Conservation (phyloP, 1,140 invertebrate genomes). For the Odontomachus brunneus region DNA sequence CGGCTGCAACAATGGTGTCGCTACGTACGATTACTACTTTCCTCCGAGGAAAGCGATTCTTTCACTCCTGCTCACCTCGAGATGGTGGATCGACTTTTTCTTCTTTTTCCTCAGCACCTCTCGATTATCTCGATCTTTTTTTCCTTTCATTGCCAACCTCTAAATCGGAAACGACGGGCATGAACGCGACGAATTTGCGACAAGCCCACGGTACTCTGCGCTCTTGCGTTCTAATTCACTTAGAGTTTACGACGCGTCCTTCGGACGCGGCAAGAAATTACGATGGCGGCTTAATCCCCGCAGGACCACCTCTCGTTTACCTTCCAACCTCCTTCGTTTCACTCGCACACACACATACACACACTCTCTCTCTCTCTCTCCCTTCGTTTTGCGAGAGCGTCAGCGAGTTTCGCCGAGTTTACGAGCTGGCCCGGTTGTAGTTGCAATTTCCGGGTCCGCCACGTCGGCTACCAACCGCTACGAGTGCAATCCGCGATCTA, state of each 20-base stretch:
- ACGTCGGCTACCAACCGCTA: slow-evolving; percentile 6
- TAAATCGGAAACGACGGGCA: slow-evolving; percentile 20
- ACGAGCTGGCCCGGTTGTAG: slow-evolving; percentile 39
- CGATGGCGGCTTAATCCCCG: slow-evolving; percentile 33
- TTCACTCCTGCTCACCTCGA: neutral
- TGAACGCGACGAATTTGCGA: neutral
- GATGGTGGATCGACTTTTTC: neutral
- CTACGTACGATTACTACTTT: neutral
- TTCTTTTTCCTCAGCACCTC: neutral
- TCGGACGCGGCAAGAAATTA: slow-evolving; percentile 36
- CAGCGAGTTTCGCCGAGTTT: slow-evolving; percentile 47
- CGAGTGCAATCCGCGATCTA: slow-evolving; percentile 48
- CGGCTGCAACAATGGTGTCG: neutral
- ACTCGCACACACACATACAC: too few relatives aligned
- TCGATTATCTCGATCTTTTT: neutral
- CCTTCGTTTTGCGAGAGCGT: slow-evolving; percentile 24
- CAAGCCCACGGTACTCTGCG: neutral
- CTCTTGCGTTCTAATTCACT: slow-evolving; percentile 40
- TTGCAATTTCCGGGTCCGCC: slow-evolving; percentile 50
- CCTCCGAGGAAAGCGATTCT: neutral
- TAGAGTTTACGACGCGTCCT: slow-evolving; percentile 35
- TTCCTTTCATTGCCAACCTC: neutral
- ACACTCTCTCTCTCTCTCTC: neutral
- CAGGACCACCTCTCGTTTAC: slow-evolving; percentile 27
- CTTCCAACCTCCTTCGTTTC: neutral